phyloP scores from a whole-genome alignment of 92 coral and sea anemone genomes.

The Chrysogorgia sp. region DNA sequence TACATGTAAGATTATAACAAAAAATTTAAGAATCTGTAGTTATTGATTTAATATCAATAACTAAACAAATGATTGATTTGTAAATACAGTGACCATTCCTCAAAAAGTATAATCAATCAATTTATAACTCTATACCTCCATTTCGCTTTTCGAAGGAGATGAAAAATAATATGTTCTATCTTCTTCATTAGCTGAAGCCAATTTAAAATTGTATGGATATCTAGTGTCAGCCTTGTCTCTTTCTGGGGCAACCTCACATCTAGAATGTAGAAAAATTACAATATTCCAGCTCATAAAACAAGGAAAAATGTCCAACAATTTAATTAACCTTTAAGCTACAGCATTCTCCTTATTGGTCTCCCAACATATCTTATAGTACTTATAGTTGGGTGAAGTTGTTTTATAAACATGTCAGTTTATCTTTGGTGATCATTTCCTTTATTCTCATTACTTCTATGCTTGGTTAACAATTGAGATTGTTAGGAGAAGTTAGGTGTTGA shows the following conservation, averaged over 20 bases:
- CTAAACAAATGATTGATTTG: neutral
- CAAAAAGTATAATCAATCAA: neutral
- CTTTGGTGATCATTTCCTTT: no score
- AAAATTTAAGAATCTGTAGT: no score
- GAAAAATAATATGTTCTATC: conserved; percentile 87
- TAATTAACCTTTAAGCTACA: neutral
- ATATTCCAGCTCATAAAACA: no score
- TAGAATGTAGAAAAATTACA: neutral
- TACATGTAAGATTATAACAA: no score
- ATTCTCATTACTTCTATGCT: no score
- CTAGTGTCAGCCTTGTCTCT: conserved; percentile 15
- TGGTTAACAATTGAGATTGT: no score
- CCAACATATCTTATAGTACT: no score
- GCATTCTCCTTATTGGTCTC: no score
- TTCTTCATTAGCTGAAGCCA: conserved; percentile 79
- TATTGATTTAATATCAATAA: neutral
- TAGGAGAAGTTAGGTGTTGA: no score
- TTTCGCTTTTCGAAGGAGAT: conserved; percentile 86
- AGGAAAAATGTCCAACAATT: neutral
- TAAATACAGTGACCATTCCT: neutral
- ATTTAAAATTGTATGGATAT: conserved; percentile 58
- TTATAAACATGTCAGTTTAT: no score
- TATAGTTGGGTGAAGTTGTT: no score
- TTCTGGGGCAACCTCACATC: conserved; percentile 26
- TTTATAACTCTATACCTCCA: conserved; percentile 58